Percentiles rank a stretch among this genome's conserved stretches.
phyloP scores from a whole-genome alignment of 1,140 invertebrate species.

The Camponotus pennsylvanicus region DNA sequence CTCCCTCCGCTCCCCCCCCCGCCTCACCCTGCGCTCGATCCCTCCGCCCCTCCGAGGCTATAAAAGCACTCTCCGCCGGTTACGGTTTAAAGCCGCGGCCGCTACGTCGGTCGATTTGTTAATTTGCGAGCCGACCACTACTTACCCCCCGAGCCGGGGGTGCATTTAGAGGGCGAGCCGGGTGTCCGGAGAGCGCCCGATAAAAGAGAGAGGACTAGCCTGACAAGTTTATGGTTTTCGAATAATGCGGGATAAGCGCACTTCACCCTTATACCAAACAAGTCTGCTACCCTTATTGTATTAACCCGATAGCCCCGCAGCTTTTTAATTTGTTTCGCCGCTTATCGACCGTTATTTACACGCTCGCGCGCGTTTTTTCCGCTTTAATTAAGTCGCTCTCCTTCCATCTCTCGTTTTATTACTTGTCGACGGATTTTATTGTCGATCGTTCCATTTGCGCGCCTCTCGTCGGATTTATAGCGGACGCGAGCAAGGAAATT shows the following conservation, averaged over 20 bases:
- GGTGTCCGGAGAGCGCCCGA: constrained; percentile 21
- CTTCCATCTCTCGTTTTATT: neutral
- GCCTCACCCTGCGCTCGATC: neutral
- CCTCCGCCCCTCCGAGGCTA: constrained; percentile 5
- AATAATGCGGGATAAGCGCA: constrained; percentile 55
- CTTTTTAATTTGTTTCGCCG: constrained; percentile 3
- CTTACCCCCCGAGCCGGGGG: constrained; percentile 29
- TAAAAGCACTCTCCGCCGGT: constrained; percentile 57
- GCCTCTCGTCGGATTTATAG: too few relatives aligned
- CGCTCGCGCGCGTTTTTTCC: neutral
- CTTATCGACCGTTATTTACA: neutral
- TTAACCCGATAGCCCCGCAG: constrained; percentile 17
- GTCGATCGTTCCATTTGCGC: too few relatives aligned
- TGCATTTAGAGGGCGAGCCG: constrained; percentile 44
- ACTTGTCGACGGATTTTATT: neutral
- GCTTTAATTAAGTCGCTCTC: neutral
- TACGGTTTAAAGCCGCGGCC: constrained; percentile 63
- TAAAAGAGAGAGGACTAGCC: constrained; percentile 27
- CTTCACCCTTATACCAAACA: neutral
- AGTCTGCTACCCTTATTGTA: neutral
- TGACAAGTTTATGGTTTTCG: constrained; percentile 58
- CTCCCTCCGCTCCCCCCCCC: too few relatives aligned
- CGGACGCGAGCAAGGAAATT: neutral
- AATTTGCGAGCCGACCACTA: constrained; percentile 68
- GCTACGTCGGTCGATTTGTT: constrained; percentile 68